A percentile compares a stretch with the other conserved stretches of the same genome.
Conservation (phyloP, 2,888 invertebrate species). For the Mythimna vitellina region DNA sequence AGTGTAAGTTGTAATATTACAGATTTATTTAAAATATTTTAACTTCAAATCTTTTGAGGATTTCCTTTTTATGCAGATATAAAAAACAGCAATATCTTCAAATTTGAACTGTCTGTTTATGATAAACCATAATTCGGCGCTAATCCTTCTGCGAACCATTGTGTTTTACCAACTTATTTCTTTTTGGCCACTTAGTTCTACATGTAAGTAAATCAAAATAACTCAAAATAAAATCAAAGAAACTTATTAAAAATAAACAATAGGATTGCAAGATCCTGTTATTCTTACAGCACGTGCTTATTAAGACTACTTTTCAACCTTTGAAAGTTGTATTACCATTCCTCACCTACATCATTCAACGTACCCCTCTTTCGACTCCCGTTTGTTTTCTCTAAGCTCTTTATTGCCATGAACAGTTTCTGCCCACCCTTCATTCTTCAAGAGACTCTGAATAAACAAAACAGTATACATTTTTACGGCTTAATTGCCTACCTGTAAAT, state of each 20-base stretch:
- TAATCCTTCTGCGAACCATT: neutral
- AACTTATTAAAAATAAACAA: neutral
- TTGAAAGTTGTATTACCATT: slow-evolving; percentile 1
- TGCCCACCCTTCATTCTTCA: slow-evolving; percentile 38
- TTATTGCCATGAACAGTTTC: slow-evolving; percentile 44
- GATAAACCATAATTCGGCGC: no score
- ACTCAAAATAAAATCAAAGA: neutral
- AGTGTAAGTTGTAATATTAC: no score
- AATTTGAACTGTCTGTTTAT: no score
- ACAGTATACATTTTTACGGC: slow-evolving; percentile 40
- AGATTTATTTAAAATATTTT: no score
- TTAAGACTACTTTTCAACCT: neutral
- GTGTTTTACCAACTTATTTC: neutral
- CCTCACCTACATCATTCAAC: neutral
- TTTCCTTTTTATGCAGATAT: no score
- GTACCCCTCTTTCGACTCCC: slow-evolving; percentile 32
- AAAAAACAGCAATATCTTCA: no score
- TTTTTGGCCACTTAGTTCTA: neutral
- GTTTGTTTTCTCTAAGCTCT: slow-evolving; percentile 50
- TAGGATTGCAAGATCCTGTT: neutral
- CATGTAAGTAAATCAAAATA: neutral
- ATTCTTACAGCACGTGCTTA: neutral
- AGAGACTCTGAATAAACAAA: slow-evolving; percentile 27
- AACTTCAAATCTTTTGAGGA: no score
- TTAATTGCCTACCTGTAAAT: slow-evolving; percentile 55